Conservation (phyloP, 2,888 invertebrate genomes). For the Gryllus longicercus region DNA sequence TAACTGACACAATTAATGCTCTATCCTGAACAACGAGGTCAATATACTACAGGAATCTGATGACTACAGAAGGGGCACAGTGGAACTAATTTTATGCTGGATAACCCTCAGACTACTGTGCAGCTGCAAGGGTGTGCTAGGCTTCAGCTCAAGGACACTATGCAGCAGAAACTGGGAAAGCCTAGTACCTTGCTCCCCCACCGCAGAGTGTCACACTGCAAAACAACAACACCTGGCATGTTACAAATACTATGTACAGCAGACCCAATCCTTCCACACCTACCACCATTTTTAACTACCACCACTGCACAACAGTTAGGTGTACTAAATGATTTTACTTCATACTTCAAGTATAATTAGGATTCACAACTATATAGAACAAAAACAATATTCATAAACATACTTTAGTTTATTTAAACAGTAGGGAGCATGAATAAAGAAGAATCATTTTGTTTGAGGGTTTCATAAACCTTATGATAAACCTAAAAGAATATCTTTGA, state of each 20-base stretch:
- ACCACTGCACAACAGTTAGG: no score
- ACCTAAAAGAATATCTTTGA: no score
- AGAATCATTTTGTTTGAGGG: no score
- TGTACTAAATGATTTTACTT: no score
- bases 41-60: constrained; percentile 12
- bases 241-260: constrained; percentile 21
- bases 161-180: neutral
- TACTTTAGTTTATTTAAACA: no score
- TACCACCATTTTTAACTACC: no score
- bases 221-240: constrained; percentile 27
- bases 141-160: constrained; percentile 18
- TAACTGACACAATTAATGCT: neutral
- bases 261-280: constrained; percentile 18
- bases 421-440: no score
- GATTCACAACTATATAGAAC: no score
- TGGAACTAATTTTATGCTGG: neutral
- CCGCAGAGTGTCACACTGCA: constrained; percentile 29
- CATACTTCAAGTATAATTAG: no score
- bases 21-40: constrained; percentile 12
- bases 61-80: neutral
- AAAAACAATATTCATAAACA: no score
- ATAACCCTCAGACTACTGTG: constrained; percentile 25
- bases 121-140: constrained; percentile 25
- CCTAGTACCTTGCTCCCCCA: constrained; percentile 27
- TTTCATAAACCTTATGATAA: no score